Percentiles rank a stretch among this genome's conserved stretches.
Conservation (phyloP, 2,797 vertebrate genomes). For the Hipposideros larvatus region DNA sequence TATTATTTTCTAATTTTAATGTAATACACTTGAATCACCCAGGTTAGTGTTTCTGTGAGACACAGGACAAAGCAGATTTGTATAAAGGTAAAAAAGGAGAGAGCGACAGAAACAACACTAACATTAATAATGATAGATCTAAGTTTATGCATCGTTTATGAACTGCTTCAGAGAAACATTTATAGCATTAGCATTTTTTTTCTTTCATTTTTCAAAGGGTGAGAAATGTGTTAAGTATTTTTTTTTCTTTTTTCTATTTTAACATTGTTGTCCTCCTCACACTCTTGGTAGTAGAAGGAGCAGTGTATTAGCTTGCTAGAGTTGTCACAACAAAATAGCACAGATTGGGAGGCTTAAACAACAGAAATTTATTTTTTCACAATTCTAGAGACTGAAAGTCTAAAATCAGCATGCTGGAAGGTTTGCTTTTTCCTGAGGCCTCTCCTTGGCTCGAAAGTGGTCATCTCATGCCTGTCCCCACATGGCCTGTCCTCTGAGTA, state of each 20-base stretch:
- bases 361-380: background rate
- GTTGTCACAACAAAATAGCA: background rate
- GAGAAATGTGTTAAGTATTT: slow-evolving; percentile 65
- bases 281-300: slow-evolving; percentile 51
- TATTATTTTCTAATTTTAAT: slow-evolving; percentile 78
- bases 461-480: accelerated
- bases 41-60: slow-evolving; percentile 81
- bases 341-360: background rate
- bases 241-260: background rate
- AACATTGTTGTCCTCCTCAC: background rate
- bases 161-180: slow-evolving; percentile 73
- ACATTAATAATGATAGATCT: slow-evolving; percentile 65
- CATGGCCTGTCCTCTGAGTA: background rate
- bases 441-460: background rate
- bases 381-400: background rate
- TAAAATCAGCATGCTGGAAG: background rate
- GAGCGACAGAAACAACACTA: background rate
- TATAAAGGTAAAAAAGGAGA: slow-evolving; percentile 60
- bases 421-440: background rate
- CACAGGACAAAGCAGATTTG: slow-evolving; percentile 68
- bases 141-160: slow-evolving; percentile 78
- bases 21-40: slow-evolving; percentile 56
- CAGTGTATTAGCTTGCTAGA: background rate
- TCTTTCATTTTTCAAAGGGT: slow-evolving; percentile 75
- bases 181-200: slow-evolving; percentile 64